Evolutionary conservation across 2,888 invertebrate genomes (phyloP).

Genomic region (Sthenelais limicola): DNA sequence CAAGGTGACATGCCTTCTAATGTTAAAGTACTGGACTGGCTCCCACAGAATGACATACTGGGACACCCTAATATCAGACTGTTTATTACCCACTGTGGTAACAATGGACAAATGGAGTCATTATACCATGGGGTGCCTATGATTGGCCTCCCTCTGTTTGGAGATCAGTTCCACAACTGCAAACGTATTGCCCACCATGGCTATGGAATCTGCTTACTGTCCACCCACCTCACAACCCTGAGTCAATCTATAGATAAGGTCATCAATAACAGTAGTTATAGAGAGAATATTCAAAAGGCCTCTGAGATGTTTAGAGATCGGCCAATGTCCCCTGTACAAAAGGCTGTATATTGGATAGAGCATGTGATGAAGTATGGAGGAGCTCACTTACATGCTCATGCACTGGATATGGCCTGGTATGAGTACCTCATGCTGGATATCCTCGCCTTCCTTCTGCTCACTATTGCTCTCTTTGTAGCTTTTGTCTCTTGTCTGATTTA

Average conservation of each 20-base stretch:
- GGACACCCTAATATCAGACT: conserved; percentile 52
- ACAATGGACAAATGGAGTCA: conserved; percentile 53
- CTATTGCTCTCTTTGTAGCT: no score
- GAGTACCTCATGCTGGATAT: conserved; percentile 28
- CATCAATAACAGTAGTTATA: neutral
- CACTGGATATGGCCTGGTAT: conserved; percentile 41
- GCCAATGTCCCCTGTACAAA: neutral
- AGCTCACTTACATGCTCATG: neutral
- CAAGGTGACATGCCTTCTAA: neutral
- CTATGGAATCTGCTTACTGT: conserved; percentile 49
- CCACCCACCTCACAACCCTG: no score
- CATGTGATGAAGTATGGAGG: conserved; percentile 34
- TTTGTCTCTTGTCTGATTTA: no score
- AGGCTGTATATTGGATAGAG: conserved; percentile 17
- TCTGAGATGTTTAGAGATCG: neutral
- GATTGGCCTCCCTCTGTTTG: conserved; percentile 51
- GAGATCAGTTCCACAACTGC: conserved; percentile 52
- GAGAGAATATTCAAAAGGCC: conserved; percentile 9
- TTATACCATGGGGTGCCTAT: conserved; percentile 55
- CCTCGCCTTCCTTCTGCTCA: conserved; percentile 7
- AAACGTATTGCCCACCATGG: conserved; percentile 47
- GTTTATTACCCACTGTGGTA: conserved; percentile 58
- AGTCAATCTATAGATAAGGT: no score
- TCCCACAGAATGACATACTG: conserved; percentile 57
- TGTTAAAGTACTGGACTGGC: conserved; percentile 45